phyloP scores from a whole-genome alignment of 1,140 invertebrate species.

The Goniozus legneri region DNA sequence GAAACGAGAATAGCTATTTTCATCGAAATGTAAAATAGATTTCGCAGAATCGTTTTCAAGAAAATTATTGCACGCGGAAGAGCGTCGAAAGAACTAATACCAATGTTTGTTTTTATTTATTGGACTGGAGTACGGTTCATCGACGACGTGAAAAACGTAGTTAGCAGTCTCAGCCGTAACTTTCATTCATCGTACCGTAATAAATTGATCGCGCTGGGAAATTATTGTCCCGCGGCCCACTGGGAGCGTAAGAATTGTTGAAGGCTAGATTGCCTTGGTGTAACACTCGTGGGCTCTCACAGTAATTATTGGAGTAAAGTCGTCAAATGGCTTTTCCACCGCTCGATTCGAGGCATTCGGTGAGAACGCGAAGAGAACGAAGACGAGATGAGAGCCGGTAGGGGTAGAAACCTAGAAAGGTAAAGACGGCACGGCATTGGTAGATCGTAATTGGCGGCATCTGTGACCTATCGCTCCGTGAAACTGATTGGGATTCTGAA shows the following conservation, averaged over 20 bases:
- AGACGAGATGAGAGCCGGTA: background rate
- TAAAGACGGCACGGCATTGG: slow-evolving; percentile 24
- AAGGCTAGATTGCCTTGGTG: slow-evolving; percentile 18
- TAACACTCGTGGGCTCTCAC: slow-evolving; percentile 23
- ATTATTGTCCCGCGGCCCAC: slow-evolving; percentile 16
- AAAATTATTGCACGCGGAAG: too few relatives aligned
- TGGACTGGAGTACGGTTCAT: too few relatives aligned
- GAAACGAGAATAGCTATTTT: too few relatives aligned
- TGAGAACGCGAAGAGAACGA: slow-evolving; percentile 19
- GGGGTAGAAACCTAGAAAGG: too few relatives aligned
- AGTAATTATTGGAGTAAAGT: slow-evolving; percentile 33
- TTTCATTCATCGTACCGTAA: slow-evolving; percentile 11
- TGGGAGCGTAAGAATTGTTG: background rate
- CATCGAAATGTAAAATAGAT: too few relatives aligned
- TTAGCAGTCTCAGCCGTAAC: slow-evolving; percentile 5
- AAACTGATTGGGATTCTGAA: slow-evolving; percentile 40
- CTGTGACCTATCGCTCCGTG: slow-evolving; percentile 35
- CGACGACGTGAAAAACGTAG: too few relatives aligned
- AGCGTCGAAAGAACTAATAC: too few relatives aligned
- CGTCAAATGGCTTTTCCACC: slow-evolving; percentile 28
- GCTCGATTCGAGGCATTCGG: slow-evolving; percentile 15
- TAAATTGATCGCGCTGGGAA: slow-evolving; percentile 22
- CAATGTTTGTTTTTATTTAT: too few relatives aligned
- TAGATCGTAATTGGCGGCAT: slow-evolving; percentile 37
- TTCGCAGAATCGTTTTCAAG: too few relatives aligned